Evolutionary conservation across 2,888 invertebrate species (phyloP).

Genomic region (Clistopyga incitator): DNA sequence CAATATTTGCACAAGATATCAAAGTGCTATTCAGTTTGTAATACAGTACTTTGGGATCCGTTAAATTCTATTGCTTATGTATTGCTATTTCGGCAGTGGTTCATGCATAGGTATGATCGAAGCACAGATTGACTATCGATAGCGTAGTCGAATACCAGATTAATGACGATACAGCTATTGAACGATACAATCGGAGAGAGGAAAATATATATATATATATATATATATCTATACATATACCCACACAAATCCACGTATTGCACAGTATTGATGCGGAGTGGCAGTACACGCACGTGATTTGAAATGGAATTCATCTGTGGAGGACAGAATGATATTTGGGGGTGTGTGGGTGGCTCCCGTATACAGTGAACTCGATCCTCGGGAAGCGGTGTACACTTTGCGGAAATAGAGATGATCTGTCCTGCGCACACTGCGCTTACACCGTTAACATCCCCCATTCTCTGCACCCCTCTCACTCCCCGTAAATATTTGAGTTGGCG

Average conservation of each 20-base stretch:
- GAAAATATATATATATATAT: slow-evolving; percentile 14
- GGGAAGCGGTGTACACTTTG: slow-evolving; percentile 55
- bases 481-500: slow-evolving; percentile 66
- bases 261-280: slow-evolving; percentile 31
- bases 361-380: slow-evolving; percentile 56
- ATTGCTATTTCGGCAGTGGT: slow-evolving; percentile 16
- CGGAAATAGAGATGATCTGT: slow-evolving; percentile 60
- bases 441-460: not conserved
- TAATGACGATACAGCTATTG: slow-evolving; percentile 44
- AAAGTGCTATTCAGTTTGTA: not conserved
- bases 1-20: not conserved
- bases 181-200: slow-evolving; percentile 25
- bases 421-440: slow-evolving; percentile 23
- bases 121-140: slow-evolving; percentile 51
- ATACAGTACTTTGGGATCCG: not conserved
- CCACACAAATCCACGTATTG: no score
- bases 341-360: slow-evolving; percentile 9
- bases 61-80: not conserved
- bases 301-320: slow-evolving; percentile 64
- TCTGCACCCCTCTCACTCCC: slow-evolving; percentile 9
- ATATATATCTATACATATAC: not conserved
- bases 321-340: slow-evolving; percentile 33
- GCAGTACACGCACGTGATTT: slow-evolving; percentile 50
- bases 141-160: slow-evolving; percentile 52
- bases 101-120: slow-evolving; percentile 11